Evolutionary conservation across 2,113 vertebrate species (phyloP).

Genomic region (Eulemur macaco): DNA sequence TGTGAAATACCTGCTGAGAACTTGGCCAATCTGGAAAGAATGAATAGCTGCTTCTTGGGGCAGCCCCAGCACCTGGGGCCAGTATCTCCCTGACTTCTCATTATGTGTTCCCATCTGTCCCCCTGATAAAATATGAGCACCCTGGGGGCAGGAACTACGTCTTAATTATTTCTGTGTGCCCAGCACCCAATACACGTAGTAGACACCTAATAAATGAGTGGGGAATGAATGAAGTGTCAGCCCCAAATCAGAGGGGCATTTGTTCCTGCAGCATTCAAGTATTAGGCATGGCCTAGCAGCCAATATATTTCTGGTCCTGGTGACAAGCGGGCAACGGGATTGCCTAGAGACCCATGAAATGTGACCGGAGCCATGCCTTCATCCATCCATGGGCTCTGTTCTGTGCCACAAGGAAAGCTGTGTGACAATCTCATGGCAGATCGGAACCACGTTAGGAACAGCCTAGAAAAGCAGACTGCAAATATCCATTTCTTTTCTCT

Average conservation of each 20-base stretch:
- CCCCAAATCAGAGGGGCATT: slow-evolving; percentile 40
- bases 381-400: neutral
- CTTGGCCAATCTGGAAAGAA: neutral
- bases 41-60: neutral
- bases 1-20: neutral
- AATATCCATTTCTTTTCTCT: slow-evolving; percentile 53
- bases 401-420: slow-evolving; percentile 22
- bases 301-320: slow-evolving; percentile 56
- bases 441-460: neutral
- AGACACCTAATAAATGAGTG: slow-evolving; percentile 49
- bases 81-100: neutral
- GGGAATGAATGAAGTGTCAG: slow-evolving; percentile 39
- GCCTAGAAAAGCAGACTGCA: slow-evolving; percentile 45
- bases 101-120: neutral
- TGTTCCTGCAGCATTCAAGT: slow-evolving; percentile 24
- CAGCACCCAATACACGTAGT: neutral
- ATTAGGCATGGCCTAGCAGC: neutral
- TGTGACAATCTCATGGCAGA: neutral
- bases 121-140: slow-evolving; percentile 49
- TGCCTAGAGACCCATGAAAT: slow-evolving; percentile 41
- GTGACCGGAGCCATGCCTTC: neutral
- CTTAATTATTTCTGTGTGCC: slow-evolving; percentile 52
- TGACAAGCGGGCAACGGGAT: slow-evolving; percentile 28
- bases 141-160: neutral
- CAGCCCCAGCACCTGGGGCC: neutral